These are phyloP conservation scores for Empis livida DNA, from an alignment of 2,888 invertebrate species.

Conservation along the genomic window DNA sequence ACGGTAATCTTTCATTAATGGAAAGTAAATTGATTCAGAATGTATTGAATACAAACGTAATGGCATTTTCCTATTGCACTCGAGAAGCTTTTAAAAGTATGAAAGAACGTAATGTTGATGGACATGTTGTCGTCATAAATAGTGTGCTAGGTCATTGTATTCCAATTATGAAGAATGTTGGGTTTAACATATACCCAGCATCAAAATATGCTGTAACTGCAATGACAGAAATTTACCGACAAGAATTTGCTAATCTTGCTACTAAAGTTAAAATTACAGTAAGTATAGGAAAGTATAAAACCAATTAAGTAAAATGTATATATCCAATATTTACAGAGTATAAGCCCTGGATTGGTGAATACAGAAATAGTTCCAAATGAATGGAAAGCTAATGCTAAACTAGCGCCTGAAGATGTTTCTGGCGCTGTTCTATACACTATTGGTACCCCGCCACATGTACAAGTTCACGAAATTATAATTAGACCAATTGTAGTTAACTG, in stretches of 20 bases:
- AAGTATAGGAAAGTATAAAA: constrained; percentile 33
- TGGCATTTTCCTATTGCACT: constrained; percentile 37
- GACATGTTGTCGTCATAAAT: constrained; percentile 39
- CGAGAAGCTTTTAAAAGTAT: constrained; percentile 39
- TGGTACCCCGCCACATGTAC: constrained; percentile 8
- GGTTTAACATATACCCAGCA: constrained; percentile 27
- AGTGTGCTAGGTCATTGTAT: constrained; percentile 27
- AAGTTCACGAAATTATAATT: constrained; percentile 4
- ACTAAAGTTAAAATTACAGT: constrained; percentile 33
- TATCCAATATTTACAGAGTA: too few species aligned
- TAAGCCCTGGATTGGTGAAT: constrained; percentile 20
- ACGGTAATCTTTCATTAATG: constrained; percentile 20
- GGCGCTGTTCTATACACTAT: constrained; percentile 7
- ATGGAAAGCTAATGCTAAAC: constrained; percentile 6
- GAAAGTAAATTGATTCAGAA: constrained; percentile 18
- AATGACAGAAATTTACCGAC: constrained; percentile 27
- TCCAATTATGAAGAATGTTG: constrained; percentile 13
- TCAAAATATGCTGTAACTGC: constrained; percentile 31
- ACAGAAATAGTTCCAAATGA: constrained; percentile 22
- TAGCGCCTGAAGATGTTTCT: constrained; percentile 9
- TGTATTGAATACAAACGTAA: constrained; percentile 38
- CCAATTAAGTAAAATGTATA: too few species aligned
- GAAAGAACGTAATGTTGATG: constrained; percentile 35
- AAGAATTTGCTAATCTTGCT: constrained; percentile 25
- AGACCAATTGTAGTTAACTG: constrained; percentile 2